Conservation (phyloP, 2,113 vertebrate genomes). For the Ceyx margarethae region DNA sequence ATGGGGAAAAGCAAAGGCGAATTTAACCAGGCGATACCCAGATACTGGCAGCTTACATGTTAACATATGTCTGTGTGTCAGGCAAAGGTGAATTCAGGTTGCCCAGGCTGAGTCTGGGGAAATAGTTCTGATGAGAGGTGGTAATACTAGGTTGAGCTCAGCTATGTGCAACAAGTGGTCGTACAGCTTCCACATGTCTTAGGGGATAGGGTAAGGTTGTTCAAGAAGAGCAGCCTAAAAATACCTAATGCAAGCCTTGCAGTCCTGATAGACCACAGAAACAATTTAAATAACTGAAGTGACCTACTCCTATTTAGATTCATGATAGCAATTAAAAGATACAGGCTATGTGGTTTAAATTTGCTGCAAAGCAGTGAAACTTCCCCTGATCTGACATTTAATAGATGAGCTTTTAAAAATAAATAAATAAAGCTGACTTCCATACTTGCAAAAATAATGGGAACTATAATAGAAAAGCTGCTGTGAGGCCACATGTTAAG, state of each 20-base stretch:
- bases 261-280: not conserved
- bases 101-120: not conserved
- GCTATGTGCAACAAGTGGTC: not conserved
- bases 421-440: not conserved
- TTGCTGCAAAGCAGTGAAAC: not conserved
- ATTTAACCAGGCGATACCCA: not conserved
- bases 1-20: not conserved
- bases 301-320: not conserved
- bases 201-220: not conserved
- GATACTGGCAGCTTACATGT: constrained; percentile 1
- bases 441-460: not conserved
- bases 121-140: not conserved
- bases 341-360: not conserved
- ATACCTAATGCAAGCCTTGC: not conserved
- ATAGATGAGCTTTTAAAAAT: not conserved
- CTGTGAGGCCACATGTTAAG: not conserved
- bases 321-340: not conserved
- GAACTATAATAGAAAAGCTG: not conserved
- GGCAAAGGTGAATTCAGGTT: not conserved
- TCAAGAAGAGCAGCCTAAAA: not conserved
- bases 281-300: not conserved
- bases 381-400: not conserved
- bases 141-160: not conserved
- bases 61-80: not conserved
- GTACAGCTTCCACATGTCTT: not conserved